phyloP scores from a whole-genome alignment of 2,888 invertebrate genomes.

The Scotopteryx bipunctaria region DNA sequence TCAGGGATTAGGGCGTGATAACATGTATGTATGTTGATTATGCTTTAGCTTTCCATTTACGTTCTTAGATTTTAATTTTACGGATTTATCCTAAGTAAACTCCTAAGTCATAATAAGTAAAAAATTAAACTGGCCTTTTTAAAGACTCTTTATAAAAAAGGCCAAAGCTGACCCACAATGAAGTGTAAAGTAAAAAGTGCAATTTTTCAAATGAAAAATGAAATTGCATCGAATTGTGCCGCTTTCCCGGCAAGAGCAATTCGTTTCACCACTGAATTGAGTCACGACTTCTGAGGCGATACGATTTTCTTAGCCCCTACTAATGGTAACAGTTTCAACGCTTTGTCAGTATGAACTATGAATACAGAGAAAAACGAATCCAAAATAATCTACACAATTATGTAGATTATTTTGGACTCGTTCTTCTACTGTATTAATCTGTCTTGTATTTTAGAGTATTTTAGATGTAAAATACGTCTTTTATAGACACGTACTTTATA shows the following conservation, averaged over 20 bases:
- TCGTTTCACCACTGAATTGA: slow-evolving; percentile 53
- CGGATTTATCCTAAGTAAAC: background rate
- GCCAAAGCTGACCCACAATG: slow-evolving; percentile 13
- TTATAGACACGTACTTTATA: no score
- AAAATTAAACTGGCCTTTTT: slow-evolving; percentile 2
- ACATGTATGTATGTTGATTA: no score
- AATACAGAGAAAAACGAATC: no score
- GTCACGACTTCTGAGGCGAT: slow-evolving; percentile 44
- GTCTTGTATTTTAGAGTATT: no score
- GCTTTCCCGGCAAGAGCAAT: slow-evolving; percentile 46
- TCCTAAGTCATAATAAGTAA: background rate
- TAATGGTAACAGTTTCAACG: background rate
- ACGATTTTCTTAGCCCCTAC: slow-evolving; percentile 36
- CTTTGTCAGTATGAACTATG: background rate
- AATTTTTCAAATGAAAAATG: slow-evolving; percentile 50
- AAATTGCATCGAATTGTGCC: slow-evolving; percentile 49
- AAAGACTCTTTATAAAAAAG: slow-evolving; percentile 8
- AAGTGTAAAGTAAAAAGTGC: slow-evolving; percentile 43
- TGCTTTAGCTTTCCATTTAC: no score
- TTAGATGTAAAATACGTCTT: no score
- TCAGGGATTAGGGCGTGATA: no score
- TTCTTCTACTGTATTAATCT: no score
- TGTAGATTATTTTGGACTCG: no score
- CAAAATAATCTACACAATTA: no score
- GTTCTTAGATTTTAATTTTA: background rate